phyloP scores from a whole-genome alignment of 2,113 vertebrate genomes.

The Gopherus evgoodei region DNA sequence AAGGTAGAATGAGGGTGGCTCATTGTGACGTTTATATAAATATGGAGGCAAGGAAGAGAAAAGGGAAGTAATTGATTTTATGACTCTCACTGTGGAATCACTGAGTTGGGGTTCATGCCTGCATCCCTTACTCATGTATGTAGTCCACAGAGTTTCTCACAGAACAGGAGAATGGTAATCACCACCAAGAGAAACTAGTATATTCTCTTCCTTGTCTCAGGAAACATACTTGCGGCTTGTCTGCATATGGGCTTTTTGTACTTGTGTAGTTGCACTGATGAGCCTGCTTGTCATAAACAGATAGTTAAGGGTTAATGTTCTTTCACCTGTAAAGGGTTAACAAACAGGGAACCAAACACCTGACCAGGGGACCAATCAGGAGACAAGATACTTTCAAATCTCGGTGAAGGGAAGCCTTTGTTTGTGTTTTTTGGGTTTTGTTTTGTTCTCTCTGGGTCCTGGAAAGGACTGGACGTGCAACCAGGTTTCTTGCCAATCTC shows the following conservation, averaged over 20 bases:
- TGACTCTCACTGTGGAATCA: background rate
- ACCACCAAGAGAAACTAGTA: background rate
- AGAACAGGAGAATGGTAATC: background rate
- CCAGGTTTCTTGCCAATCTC: too few species aligned
- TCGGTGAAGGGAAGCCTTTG: too few species aligned
- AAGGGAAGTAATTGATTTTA: background rate
- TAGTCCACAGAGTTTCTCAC: background rate
- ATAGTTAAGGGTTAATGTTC: too few species aligned
- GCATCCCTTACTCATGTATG: fast-evolving
- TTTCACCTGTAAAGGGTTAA: too few species aligned
- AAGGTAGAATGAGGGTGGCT: background rate
- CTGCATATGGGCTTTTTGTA: background rate
- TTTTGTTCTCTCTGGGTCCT: too few species aligned
- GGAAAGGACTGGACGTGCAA: too few species aligned
- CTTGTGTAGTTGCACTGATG: background rate
- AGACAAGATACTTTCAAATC: too few species aligned
- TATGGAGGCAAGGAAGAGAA: background rate
- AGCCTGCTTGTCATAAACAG: background rate
- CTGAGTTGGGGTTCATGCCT: background rate
- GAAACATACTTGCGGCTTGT: background rate
- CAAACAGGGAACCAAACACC: too few species aligned
- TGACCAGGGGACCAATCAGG: too few species aligned
- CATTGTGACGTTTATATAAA: background rate
- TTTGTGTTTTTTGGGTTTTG: too few species aligned
- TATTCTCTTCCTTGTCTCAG: background rate